Base-by-base conservation (phyloP, 2,797 vertebrate species). In the Pterois miles region DNA sequence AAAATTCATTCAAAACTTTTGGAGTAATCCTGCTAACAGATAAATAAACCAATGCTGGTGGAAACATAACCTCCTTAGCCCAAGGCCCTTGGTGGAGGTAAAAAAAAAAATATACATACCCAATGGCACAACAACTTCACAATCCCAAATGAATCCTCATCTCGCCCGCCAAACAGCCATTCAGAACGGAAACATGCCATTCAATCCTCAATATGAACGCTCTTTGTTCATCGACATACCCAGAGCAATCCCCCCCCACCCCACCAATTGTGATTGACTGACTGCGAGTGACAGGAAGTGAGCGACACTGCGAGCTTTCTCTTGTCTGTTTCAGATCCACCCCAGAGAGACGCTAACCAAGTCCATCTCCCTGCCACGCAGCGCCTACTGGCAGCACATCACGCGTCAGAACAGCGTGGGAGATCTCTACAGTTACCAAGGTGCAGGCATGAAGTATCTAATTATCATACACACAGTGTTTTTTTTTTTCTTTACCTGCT, bases 301-400 rank as follows among this genome's bases (percentile, higher is more conserved):
- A 43, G 40, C 18, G 40, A 77, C 79, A 54, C 10, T 68, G 38
- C 34, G 65, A 50, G 59, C 34, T 22, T 77, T 65, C 43, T 82
- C 40, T 48, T 48, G 52, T 86, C 81, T 92, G 75, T 91, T 96
- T 87, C 90, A 99, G 98, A 96, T 97, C 88, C 96, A 97, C 92
- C 97, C 96, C 82, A 96, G 96, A 82, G 97, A 98, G 89, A 97
- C 94, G 29, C 93, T 99, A 87, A 97, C 96, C 86, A 99, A 98
- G 94, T 98, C 98, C 38, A 97, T 99, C 91, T 99, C 98, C 40
- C 96, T 99, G 84, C 98, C 98, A 71, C 97, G 98, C 25, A 99
- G 98, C 18, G 98, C 97, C 0, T 99, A 99, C 91, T 99, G 98
- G 98, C 98, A 99, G 90, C 98, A 99, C 87, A 99, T 99, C 93